Base-by-base conservation (phyloP, 1,140 invertebrate genomes). In the Ectropis grisescens region DNA sequence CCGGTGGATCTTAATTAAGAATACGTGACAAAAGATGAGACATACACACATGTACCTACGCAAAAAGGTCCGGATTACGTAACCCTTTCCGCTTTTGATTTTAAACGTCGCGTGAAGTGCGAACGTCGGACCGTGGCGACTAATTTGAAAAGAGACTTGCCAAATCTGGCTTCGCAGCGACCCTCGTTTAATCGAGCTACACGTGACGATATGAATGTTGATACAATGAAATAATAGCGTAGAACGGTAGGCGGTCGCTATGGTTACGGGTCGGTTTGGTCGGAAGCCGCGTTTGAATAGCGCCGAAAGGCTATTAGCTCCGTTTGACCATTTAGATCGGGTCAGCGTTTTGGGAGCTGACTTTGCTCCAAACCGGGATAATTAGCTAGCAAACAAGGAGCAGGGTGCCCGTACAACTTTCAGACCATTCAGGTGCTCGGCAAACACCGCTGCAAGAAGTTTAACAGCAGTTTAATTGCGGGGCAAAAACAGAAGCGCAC, bases 1-100 rank as follows among this genome's bases (percentile, higher is more conserved):
- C 61, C 64, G 56, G 53, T 65, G 64, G 67, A 49, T 57, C 61
- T 82, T 83, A 83, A 83, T 83, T 83, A 83, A 82, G 81, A 83
- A 80, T 81, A 83, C 76, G 81, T 82, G 81, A 83, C 81, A 82
- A 83, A 83, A 83, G 81, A 82, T 68, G 78, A 71, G 69, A 72
- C 67, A 65, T 64, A 67, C 66, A 71, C 69, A 76, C 65, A 76
- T 69, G 76, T 61, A 72, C 61, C 57, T 51, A 46, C 50, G 47
- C 65, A 78, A 80, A 80, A 79, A 82, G 78, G 78, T 79, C 58
- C 48, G 70, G 71, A 79, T 78, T 80, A 81, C 55, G 64, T 76
- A 71, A 76, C 68, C 75, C 62, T 79, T 65, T 75, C 62, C 62
- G 71, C 72, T 82, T 82, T 82, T 80, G 71, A 81, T 82, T 82